Percentiles rank a stretch among this genome's conserved stretches.
Evolutionary conservation across 2,113 vertebrate species (phyloP).

Genomic region (Gopherus evgoodei): DNA sequence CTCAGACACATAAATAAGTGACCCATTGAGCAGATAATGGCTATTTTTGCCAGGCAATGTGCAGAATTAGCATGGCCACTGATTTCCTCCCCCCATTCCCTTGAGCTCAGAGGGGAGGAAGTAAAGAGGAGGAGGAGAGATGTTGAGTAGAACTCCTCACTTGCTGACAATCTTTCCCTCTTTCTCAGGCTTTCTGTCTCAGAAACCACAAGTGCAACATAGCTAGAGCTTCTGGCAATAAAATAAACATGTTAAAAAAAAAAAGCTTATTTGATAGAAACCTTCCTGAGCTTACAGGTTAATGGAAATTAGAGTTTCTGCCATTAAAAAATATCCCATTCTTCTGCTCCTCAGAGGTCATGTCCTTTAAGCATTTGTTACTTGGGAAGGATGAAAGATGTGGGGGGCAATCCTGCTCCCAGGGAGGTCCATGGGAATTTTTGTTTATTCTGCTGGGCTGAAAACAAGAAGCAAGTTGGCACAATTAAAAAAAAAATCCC

Average conservation of each 20-base stretch:
- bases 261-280: not conserved
- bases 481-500: slow-evolving; percentile 44
- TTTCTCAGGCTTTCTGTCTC: not conserved
- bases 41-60: not conserved
- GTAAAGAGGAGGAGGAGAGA: not conserved
- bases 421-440: not conserved
- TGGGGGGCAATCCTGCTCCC: not conserved
- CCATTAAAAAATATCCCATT: not conserved
- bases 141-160: not conserved
- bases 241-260: not conserved
- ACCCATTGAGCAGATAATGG: not conserved
- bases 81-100: not conserved
- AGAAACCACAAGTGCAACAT: not conserved
- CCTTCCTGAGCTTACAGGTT: not conserved
- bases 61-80: not conserved
- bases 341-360: slow-evolving; percentile 35
- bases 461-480: slow-evolving; percentile 45
- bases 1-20: not conserved
- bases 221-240: not conserved
- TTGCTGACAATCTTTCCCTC: not conserved
- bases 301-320: not conserved
- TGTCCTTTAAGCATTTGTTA: slow-evolving; percentile 15
- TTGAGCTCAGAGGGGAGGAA: slow-evolving; percentile 21
- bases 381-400: slow-evolving; percentile 38
- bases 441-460: slow-evolving; percentile 23